Evolutionary conservation across 2,797 vertebrate genomes (phyloP).

Genomic region (Myioborus miniatus): DNA sequence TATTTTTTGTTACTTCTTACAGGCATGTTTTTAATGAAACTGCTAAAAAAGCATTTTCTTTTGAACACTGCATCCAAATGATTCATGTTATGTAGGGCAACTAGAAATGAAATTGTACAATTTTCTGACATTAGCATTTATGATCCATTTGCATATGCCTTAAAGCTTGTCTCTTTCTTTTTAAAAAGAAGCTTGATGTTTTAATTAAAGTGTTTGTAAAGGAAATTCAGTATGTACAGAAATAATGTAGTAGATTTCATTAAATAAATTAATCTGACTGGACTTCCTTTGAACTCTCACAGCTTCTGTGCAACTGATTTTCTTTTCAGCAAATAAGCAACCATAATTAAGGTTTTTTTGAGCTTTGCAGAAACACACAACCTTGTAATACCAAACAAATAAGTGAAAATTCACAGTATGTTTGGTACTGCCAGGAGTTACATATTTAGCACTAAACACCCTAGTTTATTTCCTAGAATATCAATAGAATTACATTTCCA

Average conservation of each 20-base stretch:
- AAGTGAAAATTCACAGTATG: background rate
- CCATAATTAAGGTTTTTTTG: background rate
- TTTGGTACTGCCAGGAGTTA: background rate
- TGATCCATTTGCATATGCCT: background rate
- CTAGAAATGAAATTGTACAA: background rate
- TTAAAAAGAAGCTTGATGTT: background rate
- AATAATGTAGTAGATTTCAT: background rate
- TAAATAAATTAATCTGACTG: background rate
- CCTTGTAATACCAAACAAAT: background rate
- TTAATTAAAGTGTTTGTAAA: constrained; percentile 15
- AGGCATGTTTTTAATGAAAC: background rate
- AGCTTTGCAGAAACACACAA: background rate
- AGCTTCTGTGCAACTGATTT: background rate
- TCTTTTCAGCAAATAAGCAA: background rate
- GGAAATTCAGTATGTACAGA: background rate
- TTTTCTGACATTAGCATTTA: background rate
- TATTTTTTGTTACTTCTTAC: background rate
- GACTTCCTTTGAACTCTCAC: background rate
- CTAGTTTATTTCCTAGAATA: background rate
- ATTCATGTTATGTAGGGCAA: background rate
- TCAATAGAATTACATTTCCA: background rate
- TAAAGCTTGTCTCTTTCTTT: background rate
- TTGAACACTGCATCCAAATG: background rate
- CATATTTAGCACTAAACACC: background rate
- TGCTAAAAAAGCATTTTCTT: background rate